Base-by-base conservation (phyloP, 23 tunicate genomes). In the Botrylloides violaceus region DNA sequence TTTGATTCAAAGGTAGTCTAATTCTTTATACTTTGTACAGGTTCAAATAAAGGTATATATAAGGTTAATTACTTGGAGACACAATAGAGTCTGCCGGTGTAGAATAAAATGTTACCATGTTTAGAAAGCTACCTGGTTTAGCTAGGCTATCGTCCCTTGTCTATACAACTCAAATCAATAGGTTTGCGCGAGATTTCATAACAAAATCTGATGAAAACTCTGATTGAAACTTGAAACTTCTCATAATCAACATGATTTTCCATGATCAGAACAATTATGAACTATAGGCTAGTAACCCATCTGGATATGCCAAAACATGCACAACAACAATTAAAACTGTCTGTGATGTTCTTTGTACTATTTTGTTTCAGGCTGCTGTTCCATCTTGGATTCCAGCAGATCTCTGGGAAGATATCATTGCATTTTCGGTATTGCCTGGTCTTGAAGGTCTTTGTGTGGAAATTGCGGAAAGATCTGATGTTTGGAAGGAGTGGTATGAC, bases 371-470 rank as follows among this genome's bases (percentile, higher is more conserved):
- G 23, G 79, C 86, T 39, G 68, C 86, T 29, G 82, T 76, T 19
- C 96, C 96, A 24, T 66, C 60, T 5, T 88, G 96, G 96, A 57
- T 88, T 22, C 80, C 96, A 2, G 96, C 83, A 3, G 96, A 88
- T 64, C 64, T 80, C 18, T 88, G 96, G 96, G 88, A 88, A 59
- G 88, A 81, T 58, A 26, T 88, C 18, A 55, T 81, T 7, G 83
- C 88, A 1, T 82, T 77, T 66, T 88, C 96, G 2, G 76, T 82
- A 0, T 76, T 88, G 19, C 96, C 96, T 9, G 80, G 88, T 3
- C 65, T 88, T 61, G 88, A 81, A 60, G 88, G 88, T 2, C 28
- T 88, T 24, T 81, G 88, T 49, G 87, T 78, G 43, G 57, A 66
- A 22, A 77, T 88, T 24, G 87, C 96, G 6, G 79, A 88, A 47